phyloP scores from a whole-genome alignment of 2,888 invertebrate species.

The Monopis laevigella region DNA sequence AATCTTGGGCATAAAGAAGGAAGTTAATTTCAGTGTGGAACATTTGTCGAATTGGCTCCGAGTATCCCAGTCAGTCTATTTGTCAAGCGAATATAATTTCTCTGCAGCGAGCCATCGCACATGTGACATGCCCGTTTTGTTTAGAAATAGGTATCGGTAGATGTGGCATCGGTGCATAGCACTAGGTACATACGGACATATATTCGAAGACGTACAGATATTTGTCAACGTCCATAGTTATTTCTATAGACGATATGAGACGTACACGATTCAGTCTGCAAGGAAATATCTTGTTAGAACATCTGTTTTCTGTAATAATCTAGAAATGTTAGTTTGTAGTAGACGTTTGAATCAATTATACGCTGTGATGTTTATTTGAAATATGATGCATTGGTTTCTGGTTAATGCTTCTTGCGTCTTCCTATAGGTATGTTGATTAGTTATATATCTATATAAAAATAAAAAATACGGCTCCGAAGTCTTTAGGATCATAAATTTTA shows the following conservation, averaged over 20 bases:
- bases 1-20: no score
- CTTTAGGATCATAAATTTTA: no score
- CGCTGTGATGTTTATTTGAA: background rate
- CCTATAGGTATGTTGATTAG: no score
- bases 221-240: conserved; percentile 31
- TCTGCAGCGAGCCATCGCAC: conserved; percentile 28
- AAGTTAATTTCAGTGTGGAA: conserved; percentile 19
- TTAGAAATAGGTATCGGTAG: conserved; percentile 24
- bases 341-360: conserved; percentile 4
- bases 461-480: no score
- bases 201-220: conserved; percentile 28
- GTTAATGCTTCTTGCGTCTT: no score
- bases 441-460: no score
- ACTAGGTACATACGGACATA: conserved; percentile 23
- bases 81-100: conserved; percentile 43
- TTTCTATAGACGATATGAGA: conserved; percentile 24
- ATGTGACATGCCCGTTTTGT: conserved; percentile 23
- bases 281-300: conserved; percentile 13
- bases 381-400: conserved; percentile 4
- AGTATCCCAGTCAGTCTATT: conserved; percentile 25
- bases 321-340: background rate
- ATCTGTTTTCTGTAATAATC: conserved; percentile 11
- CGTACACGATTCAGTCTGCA: conserved; percentile 6
- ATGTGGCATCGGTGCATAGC: conserved; percentile 20
- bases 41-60: conserved; percentile 38